Evolutionary conservation across 2,797 vertebrate species (phyloP).

Genomic region (Premnoplex brunnescens): DNA sequence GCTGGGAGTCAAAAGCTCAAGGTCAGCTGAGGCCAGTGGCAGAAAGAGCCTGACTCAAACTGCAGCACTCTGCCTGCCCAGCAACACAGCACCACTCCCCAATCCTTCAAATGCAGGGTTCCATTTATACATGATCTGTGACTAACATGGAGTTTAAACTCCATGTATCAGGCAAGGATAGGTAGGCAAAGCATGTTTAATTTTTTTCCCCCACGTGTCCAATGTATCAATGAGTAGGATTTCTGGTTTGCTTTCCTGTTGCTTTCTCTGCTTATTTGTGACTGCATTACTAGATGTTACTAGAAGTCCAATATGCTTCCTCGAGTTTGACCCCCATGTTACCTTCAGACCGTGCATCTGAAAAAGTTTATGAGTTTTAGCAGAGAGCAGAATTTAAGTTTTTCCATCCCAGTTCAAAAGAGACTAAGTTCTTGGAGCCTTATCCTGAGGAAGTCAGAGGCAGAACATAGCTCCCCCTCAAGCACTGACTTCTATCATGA

Average conservation of each 20-base stretch:
- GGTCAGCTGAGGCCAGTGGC: neutral
- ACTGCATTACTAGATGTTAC: neutral
- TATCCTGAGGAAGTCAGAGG: neutral
- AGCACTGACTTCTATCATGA: neutral
- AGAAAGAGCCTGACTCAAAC: neutral
- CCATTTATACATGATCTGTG: neutral
- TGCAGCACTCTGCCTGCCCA: neutral
- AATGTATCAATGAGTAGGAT: neutral
- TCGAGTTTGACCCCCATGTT: neutral
- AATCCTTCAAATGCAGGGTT: neutral
- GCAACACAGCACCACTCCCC: neutral
- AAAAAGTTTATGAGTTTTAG: neutral
- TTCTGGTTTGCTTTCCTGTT: neutral
- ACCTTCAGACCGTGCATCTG: neutral
- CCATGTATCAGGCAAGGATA: neutral
- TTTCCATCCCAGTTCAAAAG: neutral
- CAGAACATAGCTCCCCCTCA: neutral
- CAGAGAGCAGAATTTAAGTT: neutral
- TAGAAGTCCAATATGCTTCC: neutral
- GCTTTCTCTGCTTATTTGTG: neutral
- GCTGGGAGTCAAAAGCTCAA: neutral
- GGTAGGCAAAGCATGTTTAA: neutral
- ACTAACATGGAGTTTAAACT: neutral
- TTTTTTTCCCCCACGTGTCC: rapidly evolving
- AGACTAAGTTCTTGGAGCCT: neutral